Evolutionary conservation across 2,888 invertebrate species (phyloP).

Genomic region (Eumacrocentrus americanus): DNA sequence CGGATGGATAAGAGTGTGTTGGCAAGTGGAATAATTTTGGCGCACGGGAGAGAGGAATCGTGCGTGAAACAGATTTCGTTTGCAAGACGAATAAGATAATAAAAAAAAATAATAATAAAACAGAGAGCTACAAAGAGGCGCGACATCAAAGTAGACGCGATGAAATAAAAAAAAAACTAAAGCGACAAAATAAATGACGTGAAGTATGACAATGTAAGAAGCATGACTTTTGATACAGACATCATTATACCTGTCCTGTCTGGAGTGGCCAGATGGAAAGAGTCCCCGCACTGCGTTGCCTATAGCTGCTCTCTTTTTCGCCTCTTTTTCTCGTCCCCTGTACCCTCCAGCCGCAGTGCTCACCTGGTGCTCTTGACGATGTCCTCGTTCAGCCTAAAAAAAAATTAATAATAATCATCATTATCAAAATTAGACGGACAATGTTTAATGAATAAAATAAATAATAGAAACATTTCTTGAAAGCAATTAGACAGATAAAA

Average conservation of each 20-base stretch:
- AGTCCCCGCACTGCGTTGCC: slow-evolving; percentile 60
- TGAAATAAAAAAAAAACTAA: not conserved
- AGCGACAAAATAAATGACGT: slow-evolving; percentile 10
- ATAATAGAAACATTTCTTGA: too few species aligned
- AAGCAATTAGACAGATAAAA: too few species aligned
- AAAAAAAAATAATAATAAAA: slow-evolving; percentile 35
- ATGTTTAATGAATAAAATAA: too few species aligned
- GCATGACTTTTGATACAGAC: slow-evolving; percentile 61
- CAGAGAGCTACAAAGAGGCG: not conserved
- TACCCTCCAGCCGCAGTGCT: slow-evolving; percentile 50
- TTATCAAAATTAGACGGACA: too few species aligned
- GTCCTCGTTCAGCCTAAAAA: slow-evolving; percentile 50
- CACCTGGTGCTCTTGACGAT: slow-evolving; percentile 54
- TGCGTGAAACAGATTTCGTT: not conserved
- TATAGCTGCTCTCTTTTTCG: slow-evolving; percentile 61
- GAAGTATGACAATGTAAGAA: slow-evolving; percentile 42
- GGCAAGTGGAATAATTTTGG: slow-evolving; percentile 8
- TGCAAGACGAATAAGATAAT: slow-evolving; percentile 1
- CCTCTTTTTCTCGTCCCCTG: slow-evolving; percentile 54
- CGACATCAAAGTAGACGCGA: too few species aligned
- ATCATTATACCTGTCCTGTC: slow-evolving; percentile 62
- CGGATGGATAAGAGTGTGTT: slow-evolving; percentile 1
- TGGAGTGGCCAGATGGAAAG: slow-evolving; percentile 60
- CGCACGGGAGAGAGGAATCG: not conserved
- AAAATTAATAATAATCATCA: not conserved